Evolutionary conservation across 1,140 invertebrate genomes (phyloP), one percentile per base, ranked within the genome.

Genomic region (Platorchestia sp.): DNA sequence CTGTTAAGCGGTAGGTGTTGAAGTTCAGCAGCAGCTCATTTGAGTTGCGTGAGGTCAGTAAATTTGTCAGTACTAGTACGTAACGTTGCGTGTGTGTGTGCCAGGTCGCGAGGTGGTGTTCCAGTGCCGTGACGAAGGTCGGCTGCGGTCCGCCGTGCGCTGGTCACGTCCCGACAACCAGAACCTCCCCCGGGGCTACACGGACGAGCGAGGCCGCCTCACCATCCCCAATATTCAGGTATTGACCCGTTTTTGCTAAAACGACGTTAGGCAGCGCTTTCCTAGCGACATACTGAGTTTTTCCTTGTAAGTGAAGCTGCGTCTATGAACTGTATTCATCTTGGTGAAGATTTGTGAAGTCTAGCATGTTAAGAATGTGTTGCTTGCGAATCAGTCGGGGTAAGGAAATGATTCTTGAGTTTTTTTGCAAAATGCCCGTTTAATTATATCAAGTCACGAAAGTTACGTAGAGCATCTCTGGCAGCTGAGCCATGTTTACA

Each of bases 111-210:
- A 99, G 97, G 99, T 99, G 22, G 98, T 99, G 19, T 99, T 99
- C 97, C 98, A 98, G 97, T 99, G 99, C 97, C 98, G 99, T 96
- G 99, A 99, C 97, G 98, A 99, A 97, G 98, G 99, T 95, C 97
- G 97, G 0, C 97, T 98, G 41, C 97, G 99, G 95, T 98, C 98
- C 45, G 97, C 97, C 95, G 98, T 99, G 40, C 97, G 97, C 47
- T 99, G 99, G 99, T 96, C 97, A 0, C 97, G 98, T 95, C 98
- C 98, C 91, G 98, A 98, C 95, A 98, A 98, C 51, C 97, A 97
- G 45, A 97, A 98, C 0, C 96, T 99, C 53, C 99, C 98, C 59
- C 97, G 98, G 0, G 98, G 98, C 43, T 98, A 98, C 41, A 97
- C 97, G 40, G 98, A 99, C 96, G 97, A 97, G 43, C 98, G 98